Base-by-base conservation (phyloP, 2,888 invertebrate genomes). In the Athalia cordata region DNA sequence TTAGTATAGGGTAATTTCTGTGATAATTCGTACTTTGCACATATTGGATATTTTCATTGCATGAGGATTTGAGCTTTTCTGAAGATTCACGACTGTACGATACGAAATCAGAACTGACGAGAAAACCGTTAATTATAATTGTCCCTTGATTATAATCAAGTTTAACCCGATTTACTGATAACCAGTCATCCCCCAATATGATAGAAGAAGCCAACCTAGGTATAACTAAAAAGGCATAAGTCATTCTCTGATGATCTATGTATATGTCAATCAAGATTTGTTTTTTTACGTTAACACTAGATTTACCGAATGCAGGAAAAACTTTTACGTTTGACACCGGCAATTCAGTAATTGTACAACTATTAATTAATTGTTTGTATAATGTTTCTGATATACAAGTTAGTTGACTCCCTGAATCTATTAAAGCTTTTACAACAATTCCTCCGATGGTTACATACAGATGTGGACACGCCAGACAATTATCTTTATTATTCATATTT, bases 391-490 rank as follows among this genome's bases (percentile, higher is more conserved):
- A 83, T 5, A 83, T 76, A 29, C 82, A 81, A 0, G 81, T 83
- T 3, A 82, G 62, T 61, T 83, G 82, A 55, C 83, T 83, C 8
- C 81, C 82, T 0, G 81, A 79, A 66, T 83, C 81, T 3, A 83
- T 45, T 7, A 82, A 67, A 3, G 81, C 81, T n/a, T 76, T 11
- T 6, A 79, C 67, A 0, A 62, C 13, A 13, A 59, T 65, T 68
- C 75, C 64, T 45, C 61, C 76, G 9, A 81, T 57, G 15, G 61
- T 8, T 6, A 77, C 55, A 7, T 77, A 62, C 52, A 82, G 59
- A 7, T 78, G 77, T 4, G 81, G 81, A 43, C 80, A 80, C 15
- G 55, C 55, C 79, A n/a, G 70, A 43, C 49, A 70, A 15, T 62
- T 29, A 29, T 77, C 45, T n/a, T n/a, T n/a, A 52, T 47, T 13